Evolutionary conservation across 2,797 vertebrate species (phyloP).

Genomic region (Tachyglossus aculeatus): DNA sequence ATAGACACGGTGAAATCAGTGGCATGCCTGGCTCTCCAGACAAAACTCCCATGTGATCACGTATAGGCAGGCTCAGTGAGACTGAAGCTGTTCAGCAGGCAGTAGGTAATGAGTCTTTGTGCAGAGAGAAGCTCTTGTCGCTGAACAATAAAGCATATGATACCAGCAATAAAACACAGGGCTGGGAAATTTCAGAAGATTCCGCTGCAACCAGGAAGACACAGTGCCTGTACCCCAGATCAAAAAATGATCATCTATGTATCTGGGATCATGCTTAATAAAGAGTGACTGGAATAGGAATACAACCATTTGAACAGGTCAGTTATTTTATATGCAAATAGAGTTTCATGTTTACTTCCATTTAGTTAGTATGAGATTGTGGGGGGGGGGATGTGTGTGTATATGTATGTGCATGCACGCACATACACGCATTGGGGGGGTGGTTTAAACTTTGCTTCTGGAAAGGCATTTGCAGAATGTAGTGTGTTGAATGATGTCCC

Average conservation of each 20-base stretch:
- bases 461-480: conserved; percentile 50
- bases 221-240: conserved; percentile 60
- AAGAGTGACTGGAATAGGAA: conserved; percentile 81
- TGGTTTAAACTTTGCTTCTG: conserved; percentile 50
- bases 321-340: conserved; percentile 75
- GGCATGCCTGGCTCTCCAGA: conserved; percentile 82
- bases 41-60: conserved; percentile 95
- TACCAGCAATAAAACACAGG: conserved; percentile 83
- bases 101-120: conserved; percentile 99
- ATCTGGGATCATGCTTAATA: conserved; percentile 79
- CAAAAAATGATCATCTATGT: conserved; percentile 77
- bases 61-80: conserved; percentile 88
- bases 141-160: conserved; percentile 93
- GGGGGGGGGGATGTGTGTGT: conserved; percentile 37
- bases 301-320: conserved; percentile 87
- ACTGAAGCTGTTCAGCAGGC: conserved; percentile 87
- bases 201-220: conserved; percentile 70
- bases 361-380: conserved; percentile 50
- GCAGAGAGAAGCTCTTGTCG: conserved; percentile 84
- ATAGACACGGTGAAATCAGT: conserved; percentile 76
- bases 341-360: conserved; percentile 58
- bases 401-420: no score
- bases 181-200: conserved; percentile 84
- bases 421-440: not conserved
- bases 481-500: conserved; percentile 53